These are phyloP conservation scores for Sarcophaga peregrina DNA, from an alignment of 1,140 invertebrate genomes.

Conservation along the genomic window DNA sequence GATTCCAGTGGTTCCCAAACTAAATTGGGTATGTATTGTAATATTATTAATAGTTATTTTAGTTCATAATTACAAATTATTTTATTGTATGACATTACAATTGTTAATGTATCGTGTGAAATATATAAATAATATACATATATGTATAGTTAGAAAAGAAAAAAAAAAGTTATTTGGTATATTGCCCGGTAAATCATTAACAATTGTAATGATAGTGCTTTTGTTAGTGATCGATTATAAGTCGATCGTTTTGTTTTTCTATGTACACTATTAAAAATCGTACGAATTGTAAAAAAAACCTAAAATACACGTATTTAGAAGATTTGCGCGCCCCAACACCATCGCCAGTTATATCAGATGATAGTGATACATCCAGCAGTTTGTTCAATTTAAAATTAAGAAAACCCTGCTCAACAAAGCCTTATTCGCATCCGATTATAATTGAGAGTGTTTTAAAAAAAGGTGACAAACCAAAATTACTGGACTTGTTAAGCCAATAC, in stretches of 20 bases:
- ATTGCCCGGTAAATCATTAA: background rate
- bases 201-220: background rate
- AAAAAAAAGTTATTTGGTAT: no score
- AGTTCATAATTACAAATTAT: no score
- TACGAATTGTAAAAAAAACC: slow-evolving; percentile 25
- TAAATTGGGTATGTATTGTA: slow-evolving; percentile 6
- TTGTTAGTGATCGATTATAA: background rate
- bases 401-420: background rate
- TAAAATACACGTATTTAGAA: slow-evolving; percentile 20
- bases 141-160: no score
- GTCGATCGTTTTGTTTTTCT: background rate
- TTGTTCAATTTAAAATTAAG: background rate
- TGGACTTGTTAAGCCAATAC: background rate
- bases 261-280: background rate
- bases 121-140: background rate
- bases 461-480: slow-evolving; percentile 8
- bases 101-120: background rate
- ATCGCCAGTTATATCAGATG: slow-evolving; percentile 28
- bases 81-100: background rate
- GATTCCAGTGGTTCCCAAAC: slow-evolving; percentile 35
- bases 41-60: background rate
- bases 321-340: slow-evolving; percentile 30
- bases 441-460: slow-evolving; percentile 13
- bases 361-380: background rate
- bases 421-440: background rate